Evolutionary conservation across 2,888 invertebrate species (phyloP).

Genomic region (Stenotaenia linearis): DNA sequence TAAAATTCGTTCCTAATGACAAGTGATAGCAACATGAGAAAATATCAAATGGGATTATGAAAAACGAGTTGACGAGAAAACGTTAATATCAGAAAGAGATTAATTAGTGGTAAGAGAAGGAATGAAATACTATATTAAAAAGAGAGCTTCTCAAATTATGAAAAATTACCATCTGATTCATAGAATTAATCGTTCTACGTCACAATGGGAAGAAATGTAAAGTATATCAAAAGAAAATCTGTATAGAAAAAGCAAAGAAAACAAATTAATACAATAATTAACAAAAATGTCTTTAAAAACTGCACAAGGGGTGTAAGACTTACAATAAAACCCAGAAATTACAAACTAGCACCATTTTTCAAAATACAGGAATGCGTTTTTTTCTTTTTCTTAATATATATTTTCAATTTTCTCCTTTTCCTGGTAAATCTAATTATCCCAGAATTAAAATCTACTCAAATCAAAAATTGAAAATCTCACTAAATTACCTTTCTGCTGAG

Average conservation of each 20-base stretch:
- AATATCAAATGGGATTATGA: slow-evolving; percentile 24
- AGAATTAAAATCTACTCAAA: not conserved
- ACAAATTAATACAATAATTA: not conserved
- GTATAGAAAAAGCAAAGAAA: not conserved
- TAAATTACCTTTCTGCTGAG: not conserved
- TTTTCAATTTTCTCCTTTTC: not conserved
- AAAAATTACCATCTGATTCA: not conserved
- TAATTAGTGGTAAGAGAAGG: slow-evolving; percentile 21
- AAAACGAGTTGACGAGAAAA: slow-evolving; percentile 24
- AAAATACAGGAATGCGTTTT: slow-evolving; percentile 3
- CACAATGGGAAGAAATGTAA: not conserved
- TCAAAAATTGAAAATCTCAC: not conserved
- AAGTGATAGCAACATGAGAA: slow-evolving; percentile 23
- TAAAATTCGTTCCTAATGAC: slow-evolving; percentile 24
- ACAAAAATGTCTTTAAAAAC: not conserved
- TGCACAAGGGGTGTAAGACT: not conserved
- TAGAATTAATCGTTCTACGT: not conserved
- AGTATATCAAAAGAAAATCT: not conserved
- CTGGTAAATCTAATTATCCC: not conserved
- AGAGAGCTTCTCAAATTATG: slow-evolving; percentile 23
- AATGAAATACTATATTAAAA: slow-evolving; percentile 19
- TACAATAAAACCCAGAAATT: not conserved
- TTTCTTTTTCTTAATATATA: not conserved
- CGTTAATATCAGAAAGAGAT: slow-evolving; percentile 23
- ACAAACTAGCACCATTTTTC: slow-evolving; percentile 19